A percentile compares a stretch with the other conserved stretches of the same genome.
Evolutionary conservation across 2,797 vertebrate genomes (phyloP).

Genomic region (Chelmon rostratus): DNA sequence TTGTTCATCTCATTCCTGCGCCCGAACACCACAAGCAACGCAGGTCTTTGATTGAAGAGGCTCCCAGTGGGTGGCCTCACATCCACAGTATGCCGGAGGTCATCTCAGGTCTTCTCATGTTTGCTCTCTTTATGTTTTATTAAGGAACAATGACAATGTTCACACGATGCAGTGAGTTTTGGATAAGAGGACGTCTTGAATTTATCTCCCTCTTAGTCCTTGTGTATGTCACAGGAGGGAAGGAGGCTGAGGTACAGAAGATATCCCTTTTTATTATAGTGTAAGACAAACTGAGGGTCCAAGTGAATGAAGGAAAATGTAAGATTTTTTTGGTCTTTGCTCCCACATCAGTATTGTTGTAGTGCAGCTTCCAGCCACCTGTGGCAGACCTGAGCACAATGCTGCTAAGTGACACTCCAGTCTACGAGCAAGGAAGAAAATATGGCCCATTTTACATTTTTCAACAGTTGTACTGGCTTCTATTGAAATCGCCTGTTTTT

Average conservation of each 20-base stretch:
- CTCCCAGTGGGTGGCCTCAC: slow-evolving; percentile 51
- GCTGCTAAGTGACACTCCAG: background rate
- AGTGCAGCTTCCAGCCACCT: background rate
- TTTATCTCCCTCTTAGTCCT: slow-evolving; percentile 10
- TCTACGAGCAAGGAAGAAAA: background rate
- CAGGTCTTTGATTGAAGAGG: slow-evolving; percentile 45
- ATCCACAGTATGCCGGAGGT: slow-evolving; percentile 54
- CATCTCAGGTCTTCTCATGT: slow-evolving; percentile 45
- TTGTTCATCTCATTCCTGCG: slow-evolving; percentile 35
- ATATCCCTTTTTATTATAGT: slow-evolving; percentile 13
- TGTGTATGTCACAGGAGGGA: background rate
- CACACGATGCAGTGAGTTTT: slow-evolving; percentile 16
- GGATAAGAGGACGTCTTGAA: slow-evolving; percentile 29
- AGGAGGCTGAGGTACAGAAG: background rate
- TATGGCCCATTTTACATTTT: background rate
- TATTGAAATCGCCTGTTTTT: background rate
- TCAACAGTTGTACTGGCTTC: background rate
- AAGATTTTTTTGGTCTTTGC: background rate
- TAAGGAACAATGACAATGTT: slow-evolving; percentile 39
- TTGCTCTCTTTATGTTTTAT: slow-evolving; percentile 69
- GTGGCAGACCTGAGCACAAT: background rate
- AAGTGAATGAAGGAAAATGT: background rate
- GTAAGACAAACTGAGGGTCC: background rate
- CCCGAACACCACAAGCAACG: slow-evolving; percentile 32
- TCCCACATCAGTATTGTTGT: background rate